phyloP scores from a whole-genome alignment of 2,888 invertebrate species.

The Willowsia nigromaculata region DNA sequence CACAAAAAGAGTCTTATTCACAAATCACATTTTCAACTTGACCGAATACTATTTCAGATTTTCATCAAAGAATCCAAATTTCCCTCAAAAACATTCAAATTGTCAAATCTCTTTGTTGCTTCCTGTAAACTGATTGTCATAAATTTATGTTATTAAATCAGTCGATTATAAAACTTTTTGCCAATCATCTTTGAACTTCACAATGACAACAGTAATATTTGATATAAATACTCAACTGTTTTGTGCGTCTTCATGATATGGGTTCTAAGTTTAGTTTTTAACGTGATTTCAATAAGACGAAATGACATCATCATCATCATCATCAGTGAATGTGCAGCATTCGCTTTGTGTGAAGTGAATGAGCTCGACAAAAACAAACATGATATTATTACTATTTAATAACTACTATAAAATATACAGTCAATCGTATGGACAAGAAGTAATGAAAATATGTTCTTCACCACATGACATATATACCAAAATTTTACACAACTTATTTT shows the following conservation, averaged over 20 bases:
- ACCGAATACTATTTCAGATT: too few species aligned
- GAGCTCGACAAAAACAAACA: conserved; percentile 27
- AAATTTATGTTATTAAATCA: not conserved
- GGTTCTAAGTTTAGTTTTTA: not conserved
- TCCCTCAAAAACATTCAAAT: too few species aligned
- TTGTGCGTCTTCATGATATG: not conserved
- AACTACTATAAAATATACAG: not conserved
- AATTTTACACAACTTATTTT: conserved; percentile 24
- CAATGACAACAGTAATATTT: not conserved
- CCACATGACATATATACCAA: conserved; percentile 4
- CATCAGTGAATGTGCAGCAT: conserved; percentile 1
- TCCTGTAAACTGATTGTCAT: not conserved
- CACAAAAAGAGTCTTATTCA: too few species aligned
- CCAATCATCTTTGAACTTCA: not conserved
- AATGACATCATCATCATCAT: not conserved
- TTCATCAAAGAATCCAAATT: too few species aligned
- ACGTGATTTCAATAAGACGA: not conserved
- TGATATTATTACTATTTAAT: not conserved
- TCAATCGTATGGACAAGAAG: not conserved
- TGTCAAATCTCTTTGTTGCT: not conserved
- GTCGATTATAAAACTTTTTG: not conserved
- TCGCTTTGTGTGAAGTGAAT: conserved; percentile 14
- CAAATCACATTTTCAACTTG: too few species aligned
- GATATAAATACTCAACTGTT: not conserved
- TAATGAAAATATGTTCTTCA: not conserved